Evolutionary conservation across 2,113 vertebrate species (phyloP).

Genomic region (Phycodurus eques): DNA sequence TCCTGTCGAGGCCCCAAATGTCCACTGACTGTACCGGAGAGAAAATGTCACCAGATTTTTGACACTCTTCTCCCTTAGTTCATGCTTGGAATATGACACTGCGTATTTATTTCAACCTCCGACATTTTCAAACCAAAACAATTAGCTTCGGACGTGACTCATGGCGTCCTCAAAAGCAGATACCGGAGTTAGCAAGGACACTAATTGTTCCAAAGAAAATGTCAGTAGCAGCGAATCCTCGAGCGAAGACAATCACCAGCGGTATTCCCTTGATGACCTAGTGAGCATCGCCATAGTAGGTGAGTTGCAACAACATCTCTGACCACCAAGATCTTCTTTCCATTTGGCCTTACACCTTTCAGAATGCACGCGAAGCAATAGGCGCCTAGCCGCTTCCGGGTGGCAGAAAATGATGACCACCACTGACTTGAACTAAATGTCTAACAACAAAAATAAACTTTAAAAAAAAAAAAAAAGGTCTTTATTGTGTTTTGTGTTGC

Average conservation of each 20-base stretch:
- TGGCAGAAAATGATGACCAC: background rate
- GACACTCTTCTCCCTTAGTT: background rate
- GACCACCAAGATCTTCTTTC: background rate
- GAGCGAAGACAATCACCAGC: conserved; percentile 50
- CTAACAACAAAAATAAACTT: no score
- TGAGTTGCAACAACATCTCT: conserved; percentile 62
- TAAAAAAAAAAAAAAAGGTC: no score
- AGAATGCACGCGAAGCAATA: background rate
- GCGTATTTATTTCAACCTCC: background rate
- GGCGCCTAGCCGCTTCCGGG: background rate
- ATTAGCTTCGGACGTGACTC: background rate
- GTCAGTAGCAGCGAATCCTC: conserved; percentile 36
- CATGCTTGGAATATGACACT: background rate
- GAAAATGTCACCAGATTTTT: background rate
- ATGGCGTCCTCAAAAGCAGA: conserved; percentile 75
- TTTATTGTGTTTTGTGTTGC: no score
- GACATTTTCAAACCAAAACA: conserved; percentile 7
- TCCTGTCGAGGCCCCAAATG: background rate
- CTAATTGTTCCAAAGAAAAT: conserved; percentile 57
- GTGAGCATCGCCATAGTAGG: conserved; percentile 86
- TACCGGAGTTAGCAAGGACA: conserved; percentile 55
- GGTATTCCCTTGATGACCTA: conserved; percentile 79
- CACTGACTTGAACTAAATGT: background rate
- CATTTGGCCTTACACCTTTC: background rate
- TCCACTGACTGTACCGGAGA: background rate